Conservation (phyloP, 37 sponge, comb jelly and placozoan species). For the Ephydatia muelleri region DNA sequence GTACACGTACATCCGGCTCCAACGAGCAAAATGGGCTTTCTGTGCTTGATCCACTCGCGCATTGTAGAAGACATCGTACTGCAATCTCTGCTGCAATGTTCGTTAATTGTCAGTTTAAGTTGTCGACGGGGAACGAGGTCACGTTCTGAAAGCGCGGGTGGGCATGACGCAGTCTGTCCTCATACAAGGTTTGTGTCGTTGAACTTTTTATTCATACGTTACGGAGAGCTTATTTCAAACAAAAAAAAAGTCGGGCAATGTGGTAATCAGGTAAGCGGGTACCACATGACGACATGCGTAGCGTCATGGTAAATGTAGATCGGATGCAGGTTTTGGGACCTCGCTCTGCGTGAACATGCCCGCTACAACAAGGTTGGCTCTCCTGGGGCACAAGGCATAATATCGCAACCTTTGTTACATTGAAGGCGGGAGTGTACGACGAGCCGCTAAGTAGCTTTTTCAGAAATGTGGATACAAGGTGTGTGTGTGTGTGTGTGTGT, state of each 20-base stretch:
- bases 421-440: slow-evolving; percentile 78
- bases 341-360: slow-evolving; percentile 92
- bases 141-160: background rate
- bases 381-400: background rate
- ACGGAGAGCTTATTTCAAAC: background rate
- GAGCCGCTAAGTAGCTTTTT: slow-evolving; percentile 95
- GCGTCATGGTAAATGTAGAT: slow-evolving; percentile 46
- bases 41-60: slow-evolving; percentile 2
- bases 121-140: too few species aligned
- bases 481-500: slow-evolving; percentile 6
- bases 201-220: background rate
- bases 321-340: slow-evolving; percentile 95
- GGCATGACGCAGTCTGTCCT: slow-evolving; percentile 93
- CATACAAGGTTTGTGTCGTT: slow-evolving; percentile 69
- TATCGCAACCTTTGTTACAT: background rate
- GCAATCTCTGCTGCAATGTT: too few species aligned
- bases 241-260: slow-evolving; percentile 87
- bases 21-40: background rate
- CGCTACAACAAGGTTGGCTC: slow-evolving; percentile 72
- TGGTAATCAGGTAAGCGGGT: slow-evolving; percentile 88
- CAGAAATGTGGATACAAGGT: slow-evolving; percentile 88
- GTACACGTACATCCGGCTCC: background rate
- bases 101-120: background rate
- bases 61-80: too few species aligned
- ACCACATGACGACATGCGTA: background rate